Percentiles rank a stretch among this genome's conserved stretches.
Conservation (phyloP, 2,888 invertebrate species). For the Nasonovia ribisnigri region DNA sequence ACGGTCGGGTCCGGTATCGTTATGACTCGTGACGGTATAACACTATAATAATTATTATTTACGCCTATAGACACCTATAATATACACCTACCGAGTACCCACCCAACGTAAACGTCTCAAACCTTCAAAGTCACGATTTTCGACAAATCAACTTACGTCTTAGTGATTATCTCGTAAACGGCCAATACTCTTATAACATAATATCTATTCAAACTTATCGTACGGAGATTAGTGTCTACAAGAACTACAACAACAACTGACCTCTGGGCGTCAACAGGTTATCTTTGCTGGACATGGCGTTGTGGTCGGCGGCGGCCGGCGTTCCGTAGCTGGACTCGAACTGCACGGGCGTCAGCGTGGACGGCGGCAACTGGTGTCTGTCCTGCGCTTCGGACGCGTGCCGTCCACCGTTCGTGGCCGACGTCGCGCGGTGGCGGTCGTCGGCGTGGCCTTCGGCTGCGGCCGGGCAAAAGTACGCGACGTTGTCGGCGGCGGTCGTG, state of each 20-base stretch:
- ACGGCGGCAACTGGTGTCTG: slow-evolving; percentile 56
- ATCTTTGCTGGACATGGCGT: slow-evolving; percentile 47
- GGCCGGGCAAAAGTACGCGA: slow-evolving; percentile 5
- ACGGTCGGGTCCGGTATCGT: no score
- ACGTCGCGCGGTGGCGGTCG: background rate
- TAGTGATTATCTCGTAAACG: background rate
- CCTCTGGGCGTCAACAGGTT: slow-evolving; percentile 61
- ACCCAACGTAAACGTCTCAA: no score
- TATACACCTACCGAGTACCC: no score
- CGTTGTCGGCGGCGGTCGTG: slow-evolving; percentile 23
- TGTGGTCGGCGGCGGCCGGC: background rate
- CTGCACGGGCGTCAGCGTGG: slow-evolving; percentile 40
- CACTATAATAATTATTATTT: no score
- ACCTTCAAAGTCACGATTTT: no score
- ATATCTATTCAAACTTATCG: no score
- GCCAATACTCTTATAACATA: no score
- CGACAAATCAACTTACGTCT: no score
- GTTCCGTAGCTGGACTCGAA: slow-evolving; percentile 53
- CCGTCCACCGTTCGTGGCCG: background rate
- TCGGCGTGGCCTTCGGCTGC: slow-evolving; percentile 1
- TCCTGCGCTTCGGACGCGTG: background rate
- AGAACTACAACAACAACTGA: slow-evolving; percentile 26
- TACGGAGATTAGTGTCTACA: background rate
- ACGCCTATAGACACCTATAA: no score
- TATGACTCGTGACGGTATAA: no score